phyloP scores from a whole-genome alignment of 2,888 invertebrate genomes.

The Chalcosyrphus nemorum region DNA sequence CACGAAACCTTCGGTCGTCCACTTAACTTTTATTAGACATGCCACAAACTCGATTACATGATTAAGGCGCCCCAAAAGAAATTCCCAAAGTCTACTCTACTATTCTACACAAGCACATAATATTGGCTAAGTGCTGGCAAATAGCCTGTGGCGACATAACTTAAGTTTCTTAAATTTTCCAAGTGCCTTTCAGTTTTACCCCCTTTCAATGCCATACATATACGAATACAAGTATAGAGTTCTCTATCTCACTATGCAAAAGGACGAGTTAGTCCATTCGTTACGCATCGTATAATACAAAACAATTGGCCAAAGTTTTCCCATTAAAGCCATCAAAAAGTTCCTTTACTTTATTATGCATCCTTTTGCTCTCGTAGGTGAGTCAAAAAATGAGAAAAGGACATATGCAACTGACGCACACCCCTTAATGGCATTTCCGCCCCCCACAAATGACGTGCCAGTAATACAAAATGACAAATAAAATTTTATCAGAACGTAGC shows the following conservation, averaged over 20 bases:
- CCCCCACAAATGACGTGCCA: slow-evolving; percentile 55
- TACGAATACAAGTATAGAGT: background rate
- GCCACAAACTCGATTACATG: slow-evolving; percentile 61
- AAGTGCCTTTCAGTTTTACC: slow-evolving; percentile 18
- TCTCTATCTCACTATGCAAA: background rate
- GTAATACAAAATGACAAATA: slow-evolving; percentile 45
- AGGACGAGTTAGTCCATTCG: slow-evolving; percentile 36
- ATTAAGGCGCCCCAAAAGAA: slow-evolving; percentile 35
- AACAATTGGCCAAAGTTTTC: slow-evolving; percentile 56
- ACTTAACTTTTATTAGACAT: slow-evolving; percentile 55
- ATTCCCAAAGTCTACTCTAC: background rate
- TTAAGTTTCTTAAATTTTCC: slow-evolving; percentile 43
- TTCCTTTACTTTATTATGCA: slow-evolving; percentile 38
- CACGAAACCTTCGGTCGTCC: slow-evolving; percentile 11
- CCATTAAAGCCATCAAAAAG: slow-evolving; percentile 47
- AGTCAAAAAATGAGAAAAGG: slow-evolving; percentile 2
- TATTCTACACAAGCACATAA: background rate
- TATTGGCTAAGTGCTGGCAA: slow-evolving; percentile 56
- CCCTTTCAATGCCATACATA: slow-evolving; percentile 5
- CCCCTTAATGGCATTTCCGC: slow-evolving; percentile 63
- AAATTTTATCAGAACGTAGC: slow-evolving; percentile 31
- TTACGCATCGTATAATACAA: slow-evolving; percentile 58
- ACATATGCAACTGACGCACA: slow-evolving; percentile 59
- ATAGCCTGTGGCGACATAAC: slow-evolving; percentile 54
- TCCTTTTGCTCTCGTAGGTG: slow-evolving; percentile 14